Conservation (phyloP, 2,113 vertebrate genomes). For the Stegastes partitus region DNA sequence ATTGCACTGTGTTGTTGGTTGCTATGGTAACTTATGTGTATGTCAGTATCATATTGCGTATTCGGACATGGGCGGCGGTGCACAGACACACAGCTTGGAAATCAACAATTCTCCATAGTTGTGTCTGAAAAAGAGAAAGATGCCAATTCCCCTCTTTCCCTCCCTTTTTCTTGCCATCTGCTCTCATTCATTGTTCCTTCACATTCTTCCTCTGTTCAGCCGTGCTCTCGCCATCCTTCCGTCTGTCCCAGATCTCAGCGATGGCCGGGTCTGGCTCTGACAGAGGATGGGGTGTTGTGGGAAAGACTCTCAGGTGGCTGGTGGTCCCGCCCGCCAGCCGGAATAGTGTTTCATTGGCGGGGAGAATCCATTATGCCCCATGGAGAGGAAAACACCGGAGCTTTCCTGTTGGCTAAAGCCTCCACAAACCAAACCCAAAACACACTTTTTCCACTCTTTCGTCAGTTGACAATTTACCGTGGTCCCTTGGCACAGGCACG, state of each 20-base stretch:
- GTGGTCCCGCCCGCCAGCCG: slow-evolving; percentile 56
- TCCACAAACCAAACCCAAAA: slow-evolving; percentile 71
- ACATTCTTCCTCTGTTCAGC: slow-evolving; percentile 46
- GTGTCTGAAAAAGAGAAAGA: slow-evolving; percentile 27
- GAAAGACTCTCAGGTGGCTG: slow-evolving; percentile 80
- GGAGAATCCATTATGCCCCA: slow-evolving; percentile 84
- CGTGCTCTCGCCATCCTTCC: slow-evolving; percentile 47
- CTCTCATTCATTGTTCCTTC: slow-evolving; percentile 54
- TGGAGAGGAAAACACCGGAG: slow-evolving; percentile 79
- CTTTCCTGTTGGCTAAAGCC: slow-evolving; percentile 78
- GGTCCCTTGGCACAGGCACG: slow-evolving; percentile 57
- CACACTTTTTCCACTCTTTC: slow-evolving; percentile 77
- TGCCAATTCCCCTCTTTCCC: slow-evolving; percentile 20
- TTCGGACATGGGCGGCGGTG: slow-evolving; percentile 59
- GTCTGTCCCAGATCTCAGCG: slow-evolving; percentile 67
- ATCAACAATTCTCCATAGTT: slow-evolving; percentile 57
- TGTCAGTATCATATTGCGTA: slow-evolving; percentile 49
- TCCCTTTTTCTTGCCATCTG: slow-evolving; percentile 60
- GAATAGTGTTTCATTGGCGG: slow-evolving; percentile 81
- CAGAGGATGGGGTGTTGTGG: slow-evolving; percentile 63
- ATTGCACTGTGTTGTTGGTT: slow-evolving; percentile 46
- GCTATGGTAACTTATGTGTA: slow-evolving; percentile 51
- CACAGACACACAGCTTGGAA: slow-evolving; percentile 52
- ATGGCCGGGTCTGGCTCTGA: slow-evolving; percentile 55
- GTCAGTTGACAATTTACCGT: slow-evolving; percentile 79